phyloP scores from a whole-genome alignment of 2,113 vertebrate species.

The Ochotona curzoniae region DNA sequence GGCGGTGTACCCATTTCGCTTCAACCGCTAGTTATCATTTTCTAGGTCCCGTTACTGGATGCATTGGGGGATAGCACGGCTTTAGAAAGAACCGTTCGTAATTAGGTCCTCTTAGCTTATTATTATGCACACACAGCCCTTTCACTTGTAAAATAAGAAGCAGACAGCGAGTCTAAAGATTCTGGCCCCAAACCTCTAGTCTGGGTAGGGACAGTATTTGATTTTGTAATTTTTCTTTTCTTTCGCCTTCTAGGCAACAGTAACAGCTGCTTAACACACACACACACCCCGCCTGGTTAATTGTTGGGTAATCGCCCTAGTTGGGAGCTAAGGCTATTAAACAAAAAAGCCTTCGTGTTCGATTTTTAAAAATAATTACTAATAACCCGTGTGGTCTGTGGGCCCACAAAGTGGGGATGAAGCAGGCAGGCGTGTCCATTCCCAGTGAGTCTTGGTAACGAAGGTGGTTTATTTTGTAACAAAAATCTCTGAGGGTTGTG shows the following conservation, averaged over 20 bases:
- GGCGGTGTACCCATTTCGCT: not conserved
- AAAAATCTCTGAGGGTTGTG: conserved; percentile 16
- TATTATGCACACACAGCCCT: not conserved
- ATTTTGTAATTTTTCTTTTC: not conserved
- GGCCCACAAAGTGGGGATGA: not conserved
- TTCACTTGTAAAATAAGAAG: conserved; percentile 59
- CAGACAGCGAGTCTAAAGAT: conserved; percentile 5
- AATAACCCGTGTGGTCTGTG: not conserved
- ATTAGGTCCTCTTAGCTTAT: conserved; percentile 37
- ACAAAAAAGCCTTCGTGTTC: not conserved
- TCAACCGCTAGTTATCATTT: conserved; percentile 6
- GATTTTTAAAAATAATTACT: not conserved
- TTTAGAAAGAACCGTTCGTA: conserved; percentile 14
- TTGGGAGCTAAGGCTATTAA: not conserved
- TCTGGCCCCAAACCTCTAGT: not conserved
- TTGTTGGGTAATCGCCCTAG: not conserved
- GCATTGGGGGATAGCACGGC: conserved; percentile 46
- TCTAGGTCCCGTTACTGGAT: conserved; percentile 15
- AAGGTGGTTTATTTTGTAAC: conserved; percentile 48
- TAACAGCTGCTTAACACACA: not conserved
- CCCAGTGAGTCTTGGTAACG: too few species aligned
- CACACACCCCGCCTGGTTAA: too few species aligned
- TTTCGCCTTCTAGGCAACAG: conserved; percentile 7
- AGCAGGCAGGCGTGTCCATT: not conserved
- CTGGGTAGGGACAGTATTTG: not conserved